Evolutionary conservation across 2,797 vertebrate species (phyloP).

Genomic region (Rhinella marina): DNA sequence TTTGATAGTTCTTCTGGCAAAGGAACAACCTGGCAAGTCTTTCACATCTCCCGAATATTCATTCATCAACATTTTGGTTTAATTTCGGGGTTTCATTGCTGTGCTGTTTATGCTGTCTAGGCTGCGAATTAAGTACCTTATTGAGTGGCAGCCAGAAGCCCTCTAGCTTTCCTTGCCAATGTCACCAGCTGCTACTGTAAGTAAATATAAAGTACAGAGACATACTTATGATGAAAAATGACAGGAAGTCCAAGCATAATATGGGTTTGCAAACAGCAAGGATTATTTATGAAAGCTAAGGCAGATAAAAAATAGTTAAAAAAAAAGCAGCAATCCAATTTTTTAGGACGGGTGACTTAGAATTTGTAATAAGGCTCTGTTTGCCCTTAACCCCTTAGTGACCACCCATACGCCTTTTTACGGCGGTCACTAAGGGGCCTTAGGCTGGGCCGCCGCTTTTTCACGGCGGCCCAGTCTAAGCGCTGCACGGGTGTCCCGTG

Average conservation of each 20-base stretch:
- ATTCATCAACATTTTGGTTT: conserved; percentile 48
- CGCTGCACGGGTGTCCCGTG: too few species aligned
- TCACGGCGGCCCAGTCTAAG: too few species aligned
- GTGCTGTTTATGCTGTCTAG: conserved; percentile 37
- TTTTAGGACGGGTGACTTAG: neutral
- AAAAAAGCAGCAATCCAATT: neutral
- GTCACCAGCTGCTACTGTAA: conserved; percentile 54
- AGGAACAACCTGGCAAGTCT: neutral
- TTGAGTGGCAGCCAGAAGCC: conserved; percentile 44
- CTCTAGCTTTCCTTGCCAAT: conserved; percentile 26
- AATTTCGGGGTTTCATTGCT: conserved; percentile 16
- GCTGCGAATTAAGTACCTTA: conserved; percentile 36
- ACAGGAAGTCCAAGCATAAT: neutral
- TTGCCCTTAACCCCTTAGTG: neutral
- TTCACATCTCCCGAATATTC: conserved; percentile 23
- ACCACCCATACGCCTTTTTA: too few species aligned
- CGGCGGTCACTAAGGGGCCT: too few species aligned
- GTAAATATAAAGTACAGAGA: conserved; percentile 35
- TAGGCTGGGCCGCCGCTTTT: too few species aligned
- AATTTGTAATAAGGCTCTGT: neutral
- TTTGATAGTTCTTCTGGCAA: conserved; percentile 44
- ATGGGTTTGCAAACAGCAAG: neutral
- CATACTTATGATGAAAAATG: conserved; percentile 39
- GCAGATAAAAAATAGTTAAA: neutral
- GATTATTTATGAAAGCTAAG: neutral